Conservation (phyloP, 2,113 vertebrate genomes). For the Oreamnos americanus region DNA sequence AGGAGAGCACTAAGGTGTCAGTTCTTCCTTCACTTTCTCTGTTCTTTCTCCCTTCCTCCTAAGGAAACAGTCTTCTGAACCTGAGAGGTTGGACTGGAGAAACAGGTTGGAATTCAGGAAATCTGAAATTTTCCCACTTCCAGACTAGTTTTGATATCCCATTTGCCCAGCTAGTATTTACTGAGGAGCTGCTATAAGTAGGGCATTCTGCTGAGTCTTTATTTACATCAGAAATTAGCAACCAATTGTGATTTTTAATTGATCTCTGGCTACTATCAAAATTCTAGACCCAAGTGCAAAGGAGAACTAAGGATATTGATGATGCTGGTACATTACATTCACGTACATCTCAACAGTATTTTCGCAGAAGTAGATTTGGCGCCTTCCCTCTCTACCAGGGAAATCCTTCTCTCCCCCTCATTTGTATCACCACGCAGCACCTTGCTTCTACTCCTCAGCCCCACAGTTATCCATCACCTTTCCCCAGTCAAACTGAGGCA, state of each 20-base stretch:
- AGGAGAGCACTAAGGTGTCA: neutral
- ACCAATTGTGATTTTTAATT: neutral
- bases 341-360: neutral
- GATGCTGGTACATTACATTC: neutral
- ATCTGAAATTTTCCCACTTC: conserved; percentile 13
- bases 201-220: neutral
- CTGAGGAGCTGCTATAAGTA: neutral
- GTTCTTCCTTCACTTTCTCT: neutral
- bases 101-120: neutral
- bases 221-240: neutral
- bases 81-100: neutral
- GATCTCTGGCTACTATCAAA: neutral
- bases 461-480: neutral
- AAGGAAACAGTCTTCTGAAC: neutral
- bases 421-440: neutral
- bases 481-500: neutral
- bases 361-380: neutral
- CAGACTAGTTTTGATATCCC: neutral
- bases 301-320: neutral
- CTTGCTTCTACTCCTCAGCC: neutral
- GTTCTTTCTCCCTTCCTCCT: neutral
- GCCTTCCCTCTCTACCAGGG: neutral
- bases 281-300: neutral
- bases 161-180: conserved; percentile 1
- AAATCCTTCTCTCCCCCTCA: neutral